Evolutionary conservation across 2,113 vertebrate genomes (phyloP).

Genomic region (Microcebus jonahi): DNA sequence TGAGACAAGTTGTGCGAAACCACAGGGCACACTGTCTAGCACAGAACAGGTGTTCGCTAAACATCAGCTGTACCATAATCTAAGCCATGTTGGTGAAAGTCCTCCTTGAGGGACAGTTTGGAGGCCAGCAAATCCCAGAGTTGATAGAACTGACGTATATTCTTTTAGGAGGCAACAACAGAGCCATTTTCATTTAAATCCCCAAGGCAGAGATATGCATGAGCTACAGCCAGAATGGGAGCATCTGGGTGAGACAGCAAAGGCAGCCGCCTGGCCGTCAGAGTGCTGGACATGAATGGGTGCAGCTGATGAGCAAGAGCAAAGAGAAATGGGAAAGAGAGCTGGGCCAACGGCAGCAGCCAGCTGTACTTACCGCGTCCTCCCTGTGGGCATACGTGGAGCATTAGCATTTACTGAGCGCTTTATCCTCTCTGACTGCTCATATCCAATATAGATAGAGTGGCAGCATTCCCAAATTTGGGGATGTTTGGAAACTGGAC

Average conservation of each 20-base stretch:
- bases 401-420: not conserved
- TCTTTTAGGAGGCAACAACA: constrained; percentile 17
- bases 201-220: not conserved
- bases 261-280: not conserved
- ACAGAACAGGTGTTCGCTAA: constrained; percentile 52
- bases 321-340: not conserved
- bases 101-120: constrained; percentile 28
- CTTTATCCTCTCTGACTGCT: not conserved
- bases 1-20: not conserved
- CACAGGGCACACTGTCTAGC: not conserved
- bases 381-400: not conserved
- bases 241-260: not conserved
- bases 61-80: constrained; percentile 17
- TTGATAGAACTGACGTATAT: not conserved
- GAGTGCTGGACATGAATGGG: not conserved
- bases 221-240: not conserved
- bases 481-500: not conserved
- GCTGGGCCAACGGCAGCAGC: not conserved
- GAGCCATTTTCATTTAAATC: not conserved
- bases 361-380: not conserved
- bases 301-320: not conserved
- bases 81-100: not conserved
- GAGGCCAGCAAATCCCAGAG: not conserved
- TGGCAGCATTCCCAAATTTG: not conserved
- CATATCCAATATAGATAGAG: not conserved